Evolutionary conservation across 2,113 vertebrate species (phyloP), one percentile per base, ranked within the genome.

Genomic region (Lota lota): DNA sequence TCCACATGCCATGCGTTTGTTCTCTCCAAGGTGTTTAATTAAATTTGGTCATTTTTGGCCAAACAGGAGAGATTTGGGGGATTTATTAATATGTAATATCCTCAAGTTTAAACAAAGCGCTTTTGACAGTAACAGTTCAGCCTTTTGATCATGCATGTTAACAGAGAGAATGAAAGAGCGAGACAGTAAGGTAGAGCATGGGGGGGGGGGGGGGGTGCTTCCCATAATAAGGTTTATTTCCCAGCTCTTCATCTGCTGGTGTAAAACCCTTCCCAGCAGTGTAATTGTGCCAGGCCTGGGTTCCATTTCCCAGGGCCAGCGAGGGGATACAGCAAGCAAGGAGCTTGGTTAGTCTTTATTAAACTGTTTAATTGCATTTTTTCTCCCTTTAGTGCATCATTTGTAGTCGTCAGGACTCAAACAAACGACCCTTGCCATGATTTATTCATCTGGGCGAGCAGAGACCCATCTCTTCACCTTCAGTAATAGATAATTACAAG

Each of bases 341-440:
- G 66, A 73, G 67, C 66, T 86, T 79, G 50, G 70, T 80, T 85
- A 79, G 75, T 80, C 72, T 81, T 90, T 85, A 89, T 90, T 90
- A 87, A 91, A 88, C 77, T 66, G 67, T 73, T 75, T 85, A 91
- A 88, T 90, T 92, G 83, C 79, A 84, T 88, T 91, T 86, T 80
- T 61, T 56, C 53, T 57, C 66, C 68, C 69, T 83, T 90, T 83
- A 80, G 78, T 82, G 86, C 84, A 83, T 88, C 82, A 79, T 90
- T 88, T 85, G 82, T 80, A 83, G 73, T 70, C 74, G 40, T 76
- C 65, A 77, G 74, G 67, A 77, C 81, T 86, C 79, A 73, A 79
- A 86, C 79, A 91, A 88, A 90, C 82, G 87, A 85, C 75, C 81
- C 74, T 61, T 56, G 73, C 36, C 76, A 67, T 82, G 82, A 90